Evolutionary conservation across 2,113 vertebrate species (phyloP), one percentile per base, ranked within the genome.

Genomic region (Ascaphus truei): DNA sequence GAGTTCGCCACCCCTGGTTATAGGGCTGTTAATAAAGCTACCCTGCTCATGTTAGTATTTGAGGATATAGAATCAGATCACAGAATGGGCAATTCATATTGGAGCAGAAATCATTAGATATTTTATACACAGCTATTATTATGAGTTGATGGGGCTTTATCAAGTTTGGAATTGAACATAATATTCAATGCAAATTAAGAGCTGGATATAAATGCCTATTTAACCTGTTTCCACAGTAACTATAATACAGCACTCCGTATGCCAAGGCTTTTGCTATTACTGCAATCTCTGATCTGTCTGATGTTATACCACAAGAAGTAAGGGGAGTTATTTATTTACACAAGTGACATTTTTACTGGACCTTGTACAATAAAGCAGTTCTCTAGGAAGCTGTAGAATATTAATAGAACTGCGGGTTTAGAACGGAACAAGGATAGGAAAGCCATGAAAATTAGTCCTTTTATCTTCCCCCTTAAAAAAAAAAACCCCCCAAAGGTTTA

Each of bases 391-490:
- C 26, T 41, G 27, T 41, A 52, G 63, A 66, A 55, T 66, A 55
- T 55, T 66, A 56, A 55, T 41, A 27, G 26, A 22, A 7, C 3
- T 55, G 33, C 33, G 41, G 33, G 62, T 65, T 65, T 55, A 26
- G 22, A 51, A 20, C 37, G 0, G 26, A 5, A 18, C 15, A 10
- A 7, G n/a, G 7, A 36, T 11, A 37, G 31, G 13, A 68, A 34
- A 71, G 43, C 65, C 16, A 73, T 56, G 22, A 68, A 79, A 81
- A 80, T 75, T 80, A 75, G 47, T 50, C 63, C 75, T 85, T 53
- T 80, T 77, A 76, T 73, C 67, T 77, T 76, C 76, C n/a, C 74
- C 27, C 53, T 80, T 82, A 67, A 59, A 72, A 75, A 84, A 86
- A 62, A 3, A 62, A 36, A 34, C n/a, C n/a, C n/a, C n/a, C n/a